Conservation (phyloP, 1,140 invertebrate species). For the Drosophila melanogaster region DNA sequence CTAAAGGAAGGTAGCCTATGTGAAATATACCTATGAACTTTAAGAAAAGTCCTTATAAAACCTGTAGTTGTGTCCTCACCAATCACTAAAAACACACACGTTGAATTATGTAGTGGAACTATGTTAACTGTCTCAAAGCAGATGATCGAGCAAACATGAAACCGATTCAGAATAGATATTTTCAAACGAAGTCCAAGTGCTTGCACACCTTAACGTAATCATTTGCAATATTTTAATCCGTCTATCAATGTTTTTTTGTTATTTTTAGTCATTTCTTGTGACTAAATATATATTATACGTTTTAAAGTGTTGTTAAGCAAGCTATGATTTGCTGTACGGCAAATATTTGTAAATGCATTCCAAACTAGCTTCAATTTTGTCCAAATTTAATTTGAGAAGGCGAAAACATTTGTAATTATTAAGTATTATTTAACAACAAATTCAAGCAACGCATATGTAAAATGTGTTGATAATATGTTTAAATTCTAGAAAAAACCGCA, state of each 20-base stretch:
- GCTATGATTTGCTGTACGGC: slow-evolving; percentile 42
- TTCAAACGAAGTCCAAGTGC: slow-evolving; percentile 52
- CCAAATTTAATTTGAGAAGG: slow-evolving; percentile 73
- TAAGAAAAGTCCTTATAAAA: slow-evolving; percentile 59
- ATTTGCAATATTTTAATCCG: slow-evolving; percentile 78
- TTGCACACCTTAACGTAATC: slow-evolving; percentile 42
- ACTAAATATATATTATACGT: slow-evolving; percentile 39
- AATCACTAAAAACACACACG: slow-evolving; percentile 63
- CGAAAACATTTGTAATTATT: slow-evolving; percentile 55
- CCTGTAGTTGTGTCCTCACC: slow-evolving; percentile 77
- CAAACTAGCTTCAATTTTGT: slow-evolving; percentile 73
- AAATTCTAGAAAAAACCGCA: slow-evolving; percentile 36
- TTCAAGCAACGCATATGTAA: slow-evolving; percentile 29
- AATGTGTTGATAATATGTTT: slow-evolving; percentile 39
- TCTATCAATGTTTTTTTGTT: slow-evolving; percentile 59
- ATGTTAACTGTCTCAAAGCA: slow-evolving; percentile 57
- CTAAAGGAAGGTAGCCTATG: slow-evolving; percentile 63
- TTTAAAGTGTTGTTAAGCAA: slow-evolving; percentile 50
- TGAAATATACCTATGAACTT: slow-evolving; percentile 68
- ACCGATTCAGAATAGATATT: slow-evolving; percentile 22
- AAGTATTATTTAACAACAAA: slow-evolving; percentile 66
- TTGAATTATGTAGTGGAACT: slow-evolving; percentile 49
- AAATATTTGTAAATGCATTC: slow-evolving; percentile 75
- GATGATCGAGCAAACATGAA: slow-evolving; percentile 1
- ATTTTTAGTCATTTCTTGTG: slow-evolving; percentile 22